Evolutionary conservation across 2,113 vertebrate genomes (phyloP).

Genomic region (Hepsetus odoe): DNA sequence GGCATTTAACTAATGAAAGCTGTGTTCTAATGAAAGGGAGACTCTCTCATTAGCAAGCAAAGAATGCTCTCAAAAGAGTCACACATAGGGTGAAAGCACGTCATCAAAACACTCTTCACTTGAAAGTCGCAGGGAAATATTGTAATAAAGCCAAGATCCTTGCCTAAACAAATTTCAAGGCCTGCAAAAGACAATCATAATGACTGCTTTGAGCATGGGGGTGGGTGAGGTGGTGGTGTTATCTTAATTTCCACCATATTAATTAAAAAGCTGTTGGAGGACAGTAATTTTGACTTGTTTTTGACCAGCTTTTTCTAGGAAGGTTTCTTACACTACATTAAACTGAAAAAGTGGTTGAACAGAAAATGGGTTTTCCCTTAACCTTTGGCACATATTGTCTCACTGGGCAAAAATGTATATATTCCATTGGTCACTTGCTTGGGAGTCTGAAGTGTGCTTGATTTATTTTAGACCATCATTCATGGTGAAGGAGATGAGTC

Average conservation of each 20-base stretch:
- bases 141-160: slow-evolving; percentile 62
- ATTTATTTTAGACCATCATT: no score
- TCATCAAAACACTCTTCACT: slow-evolving; percentile 52
- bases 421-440: no score
- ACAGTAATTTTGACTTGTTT: slow-evolving; percentile 10
- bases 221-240: slow-evolving; percentile 2
- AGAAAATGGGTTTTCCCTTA: not conserved
- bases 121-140: slow-evolving; percentile 47
- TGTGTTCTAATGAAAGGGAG: slow-evolving; percentile 56
- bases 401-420: not conserved
- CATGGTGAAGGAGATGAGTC: no score
- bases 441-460: no score
- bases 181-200: slow-evolving; percentile 53
- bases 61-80: slow-evolving; percentile 58
- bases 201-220: slow-evolving; percentile 34
- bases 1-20: slow-evolving; percentile 67
- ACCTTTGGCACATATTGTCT: not conserved
- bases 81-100: slow-evolving; percentile 52
- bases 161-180: slow-evolving; percentile 61
- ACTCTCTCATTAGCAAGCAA: slow-evolving; percentile 59
- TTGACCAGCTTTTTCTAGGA: not conserved
- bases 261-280: slow-evolving; percentile 54
- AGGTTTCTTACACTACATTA: not conserved
- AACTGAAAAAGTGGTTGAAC: not conserved
- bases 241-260: slow-evolving; percentile 49